Evolutionary conservation across 2,797 vertebrate species (phyloP).

Genomic region (Bucorvus abyssinicus): DNA sequence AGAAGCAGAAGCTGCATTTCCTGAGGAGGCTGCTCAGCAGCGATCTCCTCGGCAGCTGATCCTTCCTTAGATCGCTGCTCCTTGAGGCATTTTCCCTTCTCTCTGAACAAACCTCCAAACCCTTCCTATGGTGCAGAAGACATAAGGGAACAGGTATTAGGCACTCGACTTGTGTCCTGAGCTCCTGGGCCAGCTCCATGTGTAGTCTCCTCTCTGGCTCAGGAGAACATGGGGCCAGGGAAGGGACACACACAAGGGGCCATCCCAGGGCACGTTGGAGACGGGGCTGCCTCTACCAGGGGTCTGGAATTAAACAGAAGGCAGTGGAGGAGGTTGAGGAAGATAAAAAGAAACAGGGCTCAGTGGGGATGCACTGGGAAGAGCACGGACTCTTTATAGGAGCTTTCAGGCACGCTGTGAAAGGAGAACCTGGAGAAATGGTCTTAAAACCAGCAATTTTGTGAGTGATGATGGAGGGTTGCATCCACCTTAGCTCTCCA

Average conservation of each 20-base stretch:
- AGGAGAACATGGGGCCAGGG: background rate
- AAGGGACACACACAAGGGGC: background rate
- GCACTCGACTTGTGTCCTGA: background rate
- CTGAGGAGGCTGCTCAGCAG: background rate
- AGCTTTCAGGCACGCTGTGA: background rate
- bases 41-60: background rate
- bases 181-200: background rate
- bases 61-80: background rate
- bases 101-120: background rate
- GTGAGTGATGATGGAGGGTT: background rate
- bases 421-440: background rate
- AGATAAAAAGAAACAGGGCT: background rate
- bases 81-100: background rate
- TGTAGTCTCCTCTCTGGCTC: background rate
- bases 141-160: background rate
- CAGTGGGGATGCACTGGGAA: background rate
- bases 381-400: background rate
- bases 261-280: background rate
- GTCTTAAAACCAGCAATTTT: too few species aligned
- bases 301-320: background rate
- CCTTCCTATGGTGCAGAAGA: fast-evolving
- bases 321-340: background rate
- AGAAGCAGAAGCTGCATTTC: background rate
- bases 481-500: background rate
- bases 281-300: background rate